Conservation (phyloP, 2,797 vertebrate species). For the Squalus acanthias region DNA sequence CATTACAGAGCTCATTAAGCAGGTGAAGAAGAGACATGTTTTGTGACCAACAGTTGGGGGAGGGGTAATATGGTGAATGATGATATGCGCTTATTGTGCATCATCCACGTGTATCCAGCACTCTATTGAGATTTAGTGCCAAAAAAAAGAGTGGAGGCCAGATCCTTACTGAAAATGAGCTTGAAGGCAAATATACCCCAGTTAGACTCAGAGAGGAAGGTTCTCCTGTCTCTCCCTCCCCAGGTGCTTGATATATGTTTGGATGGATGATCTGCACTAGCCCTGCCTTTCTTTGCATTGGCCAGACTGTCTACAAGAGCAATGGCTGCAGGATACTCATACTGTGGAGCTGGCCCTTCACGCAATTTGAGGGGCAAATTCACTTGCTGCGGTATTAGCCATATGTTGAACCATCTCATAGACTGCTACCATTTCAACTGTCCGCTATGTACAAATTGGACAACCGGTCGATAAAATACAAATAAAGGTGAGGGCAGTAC, state of each 20-base stretch:
- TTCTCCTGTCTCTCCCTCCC: not conserved
- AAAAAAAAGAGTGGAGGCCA: not conserved
- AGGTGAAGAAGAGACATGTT: not conserved
- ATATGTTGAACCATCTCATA: not conserved
- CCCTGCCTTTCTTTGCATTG: not conserved
- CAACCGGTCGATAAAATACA: not conserved
- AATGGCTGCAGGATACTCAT: not conserved
- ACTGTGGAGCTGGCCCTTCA: too few relatives aligned
- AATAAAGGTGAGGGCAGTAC: not conserved
- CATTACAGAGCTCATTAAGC: not conserved
- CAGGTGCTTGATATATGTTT: not conserved
- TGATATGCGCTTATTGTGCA: not conserved
- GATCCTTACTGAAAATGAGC: not conserved
- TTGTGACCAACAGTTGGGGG: not conserved
- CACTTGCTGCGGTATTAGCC: not conserved
- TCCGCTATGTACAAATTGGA: not conserved
- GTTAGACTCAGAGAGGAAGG: not conserved
- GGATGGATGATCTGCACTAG: not conserved
- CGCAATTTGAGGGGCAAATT: not conserved
- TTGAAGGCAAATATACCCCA: not conserved
- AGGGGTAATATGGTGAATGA: not conserved
- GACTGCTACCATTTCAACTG: not conserved
- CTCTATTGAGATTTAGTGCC: not conserved
- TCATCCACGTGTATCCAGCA: not conserved
- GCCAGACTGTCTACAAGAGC: not conserved